Base-by-base conservation (phyloP, 2,888 invertebrate species). In the Drosophila sordidula region DNA sequence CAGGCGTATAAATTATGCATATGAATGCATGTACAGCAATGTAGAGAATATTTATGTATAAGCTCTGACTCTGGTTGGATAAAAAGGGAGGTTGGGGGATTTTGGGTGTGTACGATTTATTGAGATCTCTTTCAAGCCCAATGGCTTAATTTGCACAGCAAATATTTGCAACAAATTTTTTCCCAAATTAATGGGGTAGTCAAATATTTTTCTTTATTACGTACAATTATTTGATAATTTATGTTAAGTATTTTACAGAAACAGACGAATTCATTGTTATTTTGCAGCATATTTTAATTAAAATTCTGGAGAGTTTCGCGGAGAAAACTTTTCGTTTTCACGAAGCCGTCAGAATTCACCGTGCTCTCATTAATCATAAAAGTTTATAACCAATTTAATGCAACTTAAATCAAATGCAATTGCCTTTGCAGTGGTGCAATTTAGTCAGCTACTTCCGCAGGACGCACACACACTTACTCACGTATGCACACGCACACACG, bases 321-420 rank as follows among this genome's bases (percentile, higher is more conserved):
- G n/a, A 9, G 34, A 18, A 66, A 66, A 42, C 6, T 71, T 51
- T 22, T 26, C 16, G 18, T 42, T 49, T 52, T 14, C 34, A 29
- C 32, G 26, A 65, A 42, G 49, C 34, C 68, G 59, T 74, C 70
- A 44, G 34, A 74, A 57, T 50, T 63, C 65, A 54, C 56, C 46
- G 51, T 44, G 67, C 56, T 55, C 52, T 67, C 85, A 82, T 82
- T 75, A 78, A 69, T 78, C 83, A 75, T 9, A 32, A 26, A 46
- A 36, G 66, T 22, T 62, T 46, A 42, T 59, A 77, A 68, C 72
- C 67, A 70, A 85, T 78, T 80, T 75, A 70, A 80, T 80, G 69
- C 70, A 78, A 66, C 49, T 83, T 75, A 64, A 70, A 76, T 83
- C 71, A 82, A 85, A 71, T 56, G 76, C 68, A 72, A 61, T 76